phyloP scores from a whole-genome alignment of 2,888 invertebrate species.

The Seira musarum region DNA sequence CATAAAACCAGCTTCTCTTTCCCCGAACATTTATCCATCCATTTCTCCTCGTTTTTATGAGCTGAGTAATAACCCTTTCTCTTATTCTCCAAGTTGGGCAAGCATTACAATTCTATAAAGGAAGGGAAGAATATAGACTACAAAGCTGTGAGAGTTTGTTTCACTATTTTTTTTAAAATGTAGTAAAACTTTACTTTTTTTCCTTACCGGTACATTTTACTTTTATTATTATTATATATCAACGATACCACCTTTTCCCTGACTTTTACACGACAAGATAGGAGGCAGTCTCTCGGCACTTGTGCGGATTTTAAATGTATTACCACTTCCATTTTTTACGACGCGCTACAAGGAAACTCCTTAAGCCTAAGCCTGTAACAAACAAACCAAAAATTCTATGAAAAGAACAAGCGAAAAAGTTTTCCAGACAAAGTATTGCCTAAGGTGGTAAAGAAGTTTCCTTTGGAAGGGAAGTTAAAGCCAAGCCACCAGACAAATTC shows the following conservation, averaged over 20 bases:
- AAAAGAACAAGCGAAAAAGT: neutral
- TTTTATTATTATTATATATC: conserved; percentile 17
- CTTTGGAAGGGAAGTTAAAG: neutral
- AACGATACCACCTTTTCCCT: conserved; percentile 4
- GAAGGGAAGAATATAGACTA: neutral
- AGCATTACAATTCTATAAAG: conserved; percentile 10
- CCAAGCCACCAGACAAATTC: neutral
- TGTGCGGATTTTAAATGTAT: conserved; percentile 13
- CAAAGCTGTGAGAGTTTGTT: neutral
- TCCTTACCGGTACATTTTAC: neutral
- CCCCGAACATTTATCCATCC: conserved; percentile 47
- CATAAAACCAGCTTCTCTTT: conserved; percentile 3
- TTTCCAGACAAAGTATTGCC: neutral
- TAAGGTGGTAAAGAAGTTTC: neutral
- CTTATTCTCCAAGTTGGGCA: conserved; percentile 16
- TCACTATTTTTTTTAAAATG: neutral
- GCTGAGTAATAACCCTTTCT: conserved; percentile 45
- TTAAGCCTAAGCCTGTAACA: neutral
- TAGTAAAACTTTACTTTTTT: neutral
- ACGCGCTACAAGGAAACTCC: neutral
- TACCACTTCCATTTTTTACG: conserved; percentile 13
- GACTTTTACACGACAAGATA: conserved; percentile 13
- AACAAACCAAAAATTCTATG: conserved; percentile 10
- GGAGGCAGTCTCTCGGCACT: conserved; percentile 14
- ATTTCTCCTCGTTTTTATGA: conserved; percentile 51